Conservation (phyloP, 2,888 invertebrate species). For the Cyclophora albipunctata region DNA sequence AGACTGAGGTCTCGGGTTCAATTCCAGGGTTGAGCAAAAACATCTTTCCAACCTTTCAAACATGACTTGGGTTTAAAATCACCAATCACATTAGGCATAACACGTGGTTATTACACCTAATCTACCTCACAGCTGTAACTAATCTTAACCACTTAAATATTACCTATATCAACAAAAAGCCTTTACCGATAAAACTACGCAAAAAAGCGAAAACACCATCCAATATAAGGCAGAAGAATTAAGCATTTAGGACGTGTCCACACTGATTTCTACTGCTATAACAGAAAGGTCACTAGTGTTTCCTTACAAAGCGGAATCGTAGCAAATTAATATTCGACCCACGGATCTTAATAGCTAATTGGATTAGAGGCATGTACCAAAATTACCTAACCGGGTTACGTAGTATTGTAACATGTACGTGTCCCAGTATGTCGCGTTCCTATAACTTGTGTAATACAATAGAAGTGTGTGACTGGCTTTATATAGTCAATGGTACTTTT, state of each 20-base stretch:
- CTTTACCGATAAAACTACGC: too few species aligned
- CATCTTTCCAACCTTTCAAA: too few species aligned
- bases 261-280: conserved; percentile 21
- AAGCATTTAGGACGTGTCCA: conserved; percentile 13
- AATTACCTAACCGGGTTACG: conserved; percentile 70
- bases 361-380: conserved; percentile 72
- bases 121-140: too few species aligned
- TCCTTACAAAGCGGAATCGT: conserved; percentile 57
- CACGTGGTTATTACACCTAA: too few species aligned
- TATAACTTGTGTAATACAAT: conserved; percentile 8
- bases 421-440: conserved; percentile 33
- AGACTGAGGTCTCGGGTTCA: too few species aligned
- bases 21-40: too few species aligned
- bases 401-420: conserved; percentile 59
- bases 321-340: conserved; percentile 69
- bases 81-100: too few species aligned
- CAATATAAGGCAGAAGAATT: conserved; percentile 11
- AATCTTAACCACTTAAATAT: too few species aligned
- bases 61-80: too few species aligned
- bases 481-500: not conserved
- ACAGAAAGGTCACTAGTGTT: conserved; percentile 50
- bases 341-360: conserved; percentile 75
- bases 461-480: not conserved
- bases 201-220: conserved; percentile 10
- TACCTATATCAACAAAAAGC: too few species aligned